Base-by-base conservation (phyloP, 2,888 invertebrate species). In the Tenodera sinensis region DNA sequence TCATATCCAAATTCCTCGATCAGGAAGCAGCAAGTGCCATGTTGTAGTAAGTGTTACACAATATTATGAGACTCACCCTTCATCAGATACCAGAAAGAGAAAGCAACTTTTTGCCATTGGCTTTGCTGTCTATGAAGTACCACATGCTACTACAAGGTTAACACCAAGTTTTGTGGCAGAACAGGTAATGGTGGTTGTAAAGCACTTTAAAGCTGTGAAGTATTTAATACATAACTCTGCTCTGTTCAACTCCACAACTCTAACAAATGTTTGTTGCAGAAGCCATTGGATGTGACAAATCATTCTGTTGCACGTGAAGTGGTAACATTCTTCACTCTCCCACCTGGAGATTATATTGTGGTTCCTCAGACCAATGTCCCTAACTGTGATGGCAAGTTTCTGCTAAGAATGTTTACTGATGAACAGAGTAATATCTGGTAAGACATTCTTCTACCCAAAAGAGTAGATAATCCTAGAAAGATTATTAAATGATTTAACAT, bases 351-450 rank as follows among this genome's bases (percentile, higher is more conserved):
- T 92, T 97, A 96, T 93, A 95, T 96, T 89, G 95, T 96, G 89
- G 95, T 97, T 91, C 96, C 97, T 90, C 96, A 96, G 93, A 95
- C 96, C 89, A 95, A 95, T 91, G 94, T 95, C 90, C 95, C 96
- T 89, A 95, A 96, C 93, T 94, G 95, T 90, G 96, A 96, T 92
- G 96, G 96, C 90, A 95, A 95, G 93, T 97, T 96, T 93, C 94
- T 96, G 90, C 94, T 97, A 91, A 94, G 96, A 91, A 95, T 96
- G 91, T 94, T 96, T 91, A 96, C 96, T 25, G 96, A 96, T 93
- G 96, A 96, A 92, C 96, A 95, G 92, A 95, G 96, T 91, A 96
- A 96, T 93, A 96, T 96, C 91, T 96, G 96, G 96, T 96, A 30
- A 87, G 87, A 12, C 28, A 84, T 25, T 15, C 1, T 30, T 28